Base-by-base conservation (phyloP, 2,797 vertebrate species). In the Cercopithecus petaurista region DNA sequence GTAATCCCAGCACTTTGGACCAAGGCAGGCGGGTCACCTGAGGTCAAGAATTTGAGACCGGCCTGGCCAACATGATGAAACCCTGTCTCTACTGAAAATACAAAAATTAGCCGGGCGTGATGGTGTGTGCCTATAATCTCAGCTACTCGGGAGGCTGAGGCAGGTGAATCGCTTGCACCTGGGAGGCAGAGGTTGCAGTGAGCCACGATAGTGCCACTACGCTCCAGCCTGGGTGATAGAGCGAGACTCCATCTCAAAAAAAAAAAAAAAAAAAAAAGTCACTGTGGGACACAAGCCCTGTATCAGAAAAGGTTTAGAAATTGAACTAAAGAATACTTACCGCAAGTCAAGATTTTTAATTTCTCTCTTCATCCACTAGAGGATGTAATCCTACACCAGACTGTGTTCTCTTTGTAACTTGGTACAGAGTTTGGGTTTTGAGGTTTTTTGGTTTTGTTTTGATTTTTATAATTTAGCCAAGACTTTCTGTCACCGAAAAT, bases 361-460 rank as follows among this genome's bases (percentile, higher is more conserved):
- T 90, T 86, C 93, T 88, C n/a, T 46, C 36, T 87, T 13, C 7
- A 59, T 52, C 88, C 97, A 72, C 88, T 86, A 97, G 96, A 39
- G 80, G 94, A 10, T 21, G 79, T 70, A 5, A 0, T 46, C 22
- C 41, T 0, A 6, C 48, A 57, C 76, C 94, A 12, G 36, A 39
- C 28, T 21, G 3, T 6, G 43, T 6, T 36, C 50, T 33, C 73
- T 57, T 5, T 0, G 24, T 17, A 39, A 30, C 76, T 48, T 4
- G n/a, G 36, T 5, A 3, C n/a, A 21, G 48, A 50, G 30, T 52
- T 52, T 52, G 50, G 50, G 50, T 52, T 12, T 28, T 7, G 15
- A 5, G 22, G 36, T 12, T 43, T 41, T 36, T 33, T 43, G 76
- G 7, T 55, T 41, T 22, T 67, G 0, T 4, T 55, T 57, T 15